phyloP scores from a whole-genome alignment of 2,888 invertebrate species.

The Plemyria rubiginata region DNA sequence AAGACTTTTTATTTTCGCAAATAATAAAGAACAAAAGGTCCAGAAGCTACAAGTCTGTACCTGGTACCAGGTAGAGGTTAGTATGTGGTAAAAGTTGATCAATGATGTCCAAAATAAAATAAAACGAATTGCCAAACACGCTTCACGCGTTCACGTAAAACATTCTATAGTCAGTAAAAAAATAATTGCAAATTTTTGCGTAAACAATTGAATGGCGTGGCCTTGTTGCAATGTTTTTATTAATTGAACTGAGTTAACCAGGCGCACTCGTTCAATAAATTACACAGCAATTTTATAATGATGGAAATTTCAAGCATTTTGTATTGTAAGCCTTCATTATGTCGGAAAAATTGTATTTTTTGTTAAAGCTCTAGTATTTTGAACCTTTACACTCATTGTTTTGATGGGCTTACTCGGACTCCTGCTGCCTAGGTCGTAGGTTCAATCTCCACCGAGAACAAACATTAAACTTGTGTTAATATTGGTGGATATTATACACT shows the following conservation, averaged over 20 bases:
- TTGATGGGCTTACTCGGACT: too few relatives aligned
- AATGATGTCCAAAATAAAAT: slow-evolving; percentile 11
- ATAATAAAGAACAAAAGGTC: too few relatives aligned
- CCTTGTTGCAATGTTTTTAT: slow-evolving; percentile 28
- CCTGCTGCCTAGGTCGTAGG: too few relatives aligned
- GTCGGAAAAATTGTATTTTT: background rate
- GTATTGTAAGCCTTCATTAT: background rate
- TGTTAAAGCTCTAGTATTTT: background rate
- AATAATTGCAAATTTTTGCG: slow-evolving; percentile 19
- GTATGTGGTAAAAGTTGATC: too few relatives aligned
- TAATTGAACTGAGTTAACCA: slow-evolving; percentile 24
- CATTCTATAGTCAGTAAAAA: slow-evolving; percentile 14
- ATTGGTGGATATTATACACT: too few relatives aligned
- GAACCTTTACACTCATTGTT: too few relatives aligned
- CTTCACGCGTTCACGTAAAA: slow-evolving; percentile 9
- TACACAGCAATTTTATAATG: slow-evolving; percentile 17
- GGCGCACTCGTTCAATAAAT: slow-evolving; percentile 27
- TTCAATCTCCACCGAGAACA: too few relatives aligned
- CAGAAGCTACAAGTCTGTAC: too few relatives aligned
- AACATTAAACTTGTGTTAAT: too few relatives aligned
- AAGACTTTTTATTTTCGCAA: too few relatives aligned
- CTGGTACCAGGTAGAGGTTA: too few relatives aligned
- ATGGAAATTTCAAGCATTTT: slow-evolving; percentile 4
- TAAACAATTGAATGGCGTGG: slow-evolving; percentile 20
- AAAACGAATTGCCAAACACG: slow-evolving; percentile 10